These are phyloP conservation scores for Argya squamiceps DNA, from an alignment of 2,797 vertebrate species.

Conservation along the genomic window DNA sequence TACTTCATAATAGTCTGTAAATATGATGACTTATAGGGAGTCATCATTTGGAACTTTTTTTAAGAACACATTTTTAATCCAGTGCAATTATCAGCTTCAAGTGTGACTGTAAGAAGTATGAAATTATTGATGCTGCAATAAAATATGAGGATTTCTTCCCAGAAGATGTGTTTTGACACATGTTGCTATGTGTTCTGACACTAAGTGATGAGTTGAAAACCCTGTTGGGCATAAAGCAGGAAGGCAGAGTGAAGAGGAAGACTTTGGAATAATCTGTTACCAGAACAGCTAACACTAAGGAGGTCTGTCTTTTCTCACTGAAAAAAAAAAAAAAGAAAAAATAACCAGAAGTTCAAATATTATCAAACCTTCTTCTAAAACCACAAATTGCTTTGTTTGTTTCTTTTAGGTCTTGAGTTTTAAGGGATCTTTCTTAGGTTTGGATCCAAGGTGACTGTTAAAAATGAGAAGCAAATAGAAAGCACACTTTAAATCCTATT, in stretches of 20 bases:
- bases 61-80: not conserved
- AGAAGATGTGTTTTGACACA: not conserved
- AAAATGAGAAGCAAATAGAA: not conserved
- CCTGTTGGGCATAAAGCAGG: not conserved
- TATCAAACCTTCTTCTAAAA: not conserved
- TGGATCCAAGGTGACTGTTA: not conserved
- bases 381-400: not conserved
- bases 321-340: not conserved
- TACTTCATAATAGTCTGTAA: not conserved
- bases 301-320: not conserved
- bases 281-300: not conserved
- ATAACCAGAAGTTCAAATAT: not conserved
- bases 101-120: not conserved
- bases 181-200: conserved; percentile 2
- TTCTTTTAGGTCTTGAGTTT: not conserved
- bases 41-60: not conserved
- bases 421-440: not conserved
- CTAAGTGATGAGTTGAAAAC: not conserved
- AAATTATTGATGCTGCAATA: not conserved
- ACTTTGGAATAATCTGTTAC: not conserved
- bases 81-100: not conserved
- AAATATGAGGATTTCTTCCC: not conserved
- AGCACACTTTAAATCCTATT: not conserved
- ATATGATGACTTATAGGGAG: not conserved
- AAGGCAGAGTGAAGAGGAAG: not conserved